These are phyloP conservation scores for Maylandia zebra DNA, from an alignment of 2,113 vertebrate genomes.

Conservation along the genomic window DNA sequence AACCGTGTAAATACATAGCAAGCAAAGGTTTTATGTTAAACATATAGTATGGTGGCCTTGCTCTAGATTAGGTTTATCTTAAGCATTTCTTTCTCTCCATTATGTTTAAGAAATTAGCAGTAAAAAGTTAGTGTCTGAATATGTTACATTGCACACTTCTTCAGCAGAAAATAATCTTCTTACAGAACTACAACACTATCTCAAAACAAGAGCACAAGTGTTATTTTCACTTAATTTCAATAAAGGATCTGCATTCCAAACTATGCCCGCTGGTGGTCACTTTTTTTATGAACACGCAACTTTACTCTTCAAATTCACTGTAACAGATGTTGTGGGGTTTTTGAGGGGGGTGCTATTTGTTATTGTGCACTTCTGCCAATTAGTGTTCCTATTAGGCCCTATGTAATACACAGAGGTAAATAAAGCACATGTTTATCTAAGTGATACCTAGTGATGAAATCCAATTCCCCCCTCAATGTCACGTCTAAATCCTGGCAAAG, in stretches of 20 bases:
- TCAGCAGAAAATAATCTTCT: not conserved
- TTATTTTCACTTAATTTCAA: not conserved
- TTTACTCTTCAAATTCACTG: not conserved
- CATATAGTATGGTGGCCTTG: no score
- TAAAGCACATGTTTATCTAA: not conserved
- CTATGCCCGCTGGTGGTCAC: not conserved
- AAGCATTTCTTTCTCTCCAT: no score
- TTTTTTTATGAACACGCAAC: not conserved
- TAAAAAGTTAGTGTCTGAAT: not conserved
- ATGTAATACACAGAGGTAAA: not conserved
- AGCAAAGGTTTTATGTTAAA: no score
- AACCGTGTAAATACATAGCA: accelerated
- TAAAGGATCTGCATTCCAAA: not conserved
- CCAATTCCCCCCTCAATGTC: not conserved
- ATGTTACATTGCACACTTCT: not conserved
- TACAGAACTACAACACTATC: not conserved
- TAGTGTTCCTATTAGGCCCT: not conserved
- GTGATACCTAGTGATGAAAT: not conserved
- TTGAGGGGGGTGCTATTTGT: accelerated
- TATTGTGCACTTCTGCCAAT: not conserved
- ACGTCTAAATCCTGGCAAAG: not conserved
- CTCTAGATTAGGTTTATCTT: no score
- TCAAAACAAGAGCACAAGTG: not conserved
- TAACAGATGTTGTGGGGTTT: accelerated
- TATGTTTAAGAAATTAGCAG: no score